phyloP scores from a whole-genome alignment of 2,888 invertebrate genomes.

The Lycophotia porphyrea region DNA sequence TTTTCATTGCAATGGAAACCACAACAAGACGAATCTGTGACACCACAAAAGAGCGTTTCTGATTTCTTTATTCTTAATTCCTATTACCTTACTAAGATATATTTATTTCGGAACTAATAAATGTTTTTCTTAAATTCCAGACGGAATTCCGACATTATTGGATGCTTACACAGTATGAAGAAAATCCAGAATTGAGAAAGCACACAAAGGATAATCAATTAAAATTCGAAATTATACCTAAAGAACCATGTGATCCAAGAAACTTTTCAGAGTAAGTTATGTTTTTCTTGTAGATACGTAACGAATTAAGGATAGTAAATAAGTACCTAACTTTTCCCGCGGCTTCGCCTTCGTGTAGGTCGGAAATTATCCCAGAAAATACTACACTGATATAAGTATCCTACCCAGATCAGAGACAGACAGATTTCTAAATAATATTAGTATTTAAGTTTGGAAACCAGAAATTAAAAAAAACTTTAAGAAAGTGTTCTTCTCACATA shows the following conservation, averaged over 20 bases:
- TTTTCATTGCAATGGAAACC: background rate
- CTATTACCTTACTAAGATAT: background rate
- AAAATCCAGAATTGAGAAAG: slow-evolving; percentile 87
- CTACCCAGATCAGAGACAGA: too few relatives aligned
- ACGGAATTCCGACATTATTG: slow-evolving; percentile 96
- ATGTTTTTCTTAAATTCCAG: slow-evolving; percentile 83
- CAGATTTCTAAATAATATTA: too few relatives aligned
- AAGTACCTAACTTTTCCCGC: too few relatives aligned
- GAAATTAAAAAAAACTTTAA: too few relatives aligned
- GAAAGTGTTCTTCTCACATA: too few relatives aligned
- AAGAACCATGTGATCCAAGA: slow-evolving; percentile 83
- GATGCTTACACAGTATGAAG: slow-evolving; percentile 93
- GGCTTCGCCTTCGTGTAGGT: too few relatives aligned
- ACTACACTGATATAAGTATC: too few relatives aligned
- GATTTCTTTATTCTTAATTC: background rate
- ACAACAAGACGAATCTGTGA: background rate
- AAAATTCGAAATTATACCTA: slow-evolving; percentile 87
- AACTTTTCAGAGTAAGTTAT: slow-evolving; percentile 83
- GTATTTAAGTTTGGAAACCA: too few relatives aligned
- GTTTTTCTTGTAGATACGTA: background rate
- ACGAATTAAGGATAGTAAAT: too few relatives aligned
- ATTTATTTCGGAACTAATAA: slow-evolving; percentile 1
- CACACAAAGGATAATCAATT: slow-evolving; percentile 80
- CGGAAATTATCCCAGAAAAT: too few relatives aligned
- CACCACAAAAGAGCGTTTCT: too few relatives aligned